Evolutionary conservation across 2,888 invertebrate genomes (phyloP).

Genomic region (Ochlodes sylvanus): DNA sequence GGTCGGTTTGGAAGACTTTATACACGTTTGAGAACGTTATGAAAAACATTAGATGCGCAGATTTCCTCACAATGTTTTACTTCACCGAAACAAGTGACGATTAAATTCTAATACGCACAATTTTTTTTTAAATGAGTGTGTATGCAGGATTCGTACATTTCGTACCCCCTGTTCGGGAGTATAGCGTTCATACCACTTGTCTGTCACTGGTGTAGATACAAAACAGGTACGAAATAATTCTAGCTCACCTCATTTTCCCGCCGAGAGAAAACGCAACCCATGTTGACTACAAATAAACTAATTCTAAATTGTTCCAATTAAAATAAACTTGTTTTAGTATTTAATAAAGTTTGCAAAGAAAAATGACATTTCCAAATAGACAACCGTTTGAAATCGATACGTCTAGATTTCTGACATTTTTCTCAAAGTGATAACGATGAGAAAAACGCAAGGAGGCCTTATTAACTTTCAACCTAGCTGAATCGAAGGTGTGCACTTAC

Average conservation of each 20-base stretch:
- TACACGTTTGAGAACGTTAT: no score
- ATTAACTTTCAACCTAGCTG: neutral
- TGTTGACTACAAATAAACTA: constrained; percentile 54
- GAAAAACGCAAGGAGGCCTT: constrained; percentile 6
- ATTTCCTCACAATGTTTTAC: no score
- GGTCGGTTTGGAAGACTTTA: no score
- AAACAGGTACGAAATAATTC: neutral
- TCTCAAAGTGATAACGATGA: neutral
- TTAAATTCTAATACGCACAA: no score
- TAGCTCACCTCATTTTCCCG: constrained; percentile 56
- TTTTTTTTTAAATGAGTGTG: no score
- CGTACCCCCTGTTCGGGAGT: no score
- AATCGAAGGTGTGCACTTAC: no score
- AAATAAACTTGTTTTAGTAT: constrained; percentile 50
- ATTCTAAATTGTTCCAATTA: constrained; percentile 51
- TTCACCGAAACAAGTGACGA: no score
- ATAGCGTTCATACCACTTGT: no score
- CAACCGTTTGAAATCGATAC: constrained; percentile 67
- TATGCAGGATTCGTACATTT: no score
- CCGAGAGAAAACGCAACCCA: constrained; percentile 76
- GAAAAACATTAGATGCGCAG: no score
- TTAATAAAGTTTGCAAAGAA: constrained; percentile 64
- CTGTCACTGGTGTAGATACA: neutral
- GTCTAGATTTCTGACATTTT: constrained; percentile 63
- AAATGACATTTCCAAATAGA: constrained; percentile 75